Evolutionary conservation across 2,888 invertebrate species (phyloP), one percentile per base, ranked within the genome.

Genomic region (Lathronympha strigana): DNA sequence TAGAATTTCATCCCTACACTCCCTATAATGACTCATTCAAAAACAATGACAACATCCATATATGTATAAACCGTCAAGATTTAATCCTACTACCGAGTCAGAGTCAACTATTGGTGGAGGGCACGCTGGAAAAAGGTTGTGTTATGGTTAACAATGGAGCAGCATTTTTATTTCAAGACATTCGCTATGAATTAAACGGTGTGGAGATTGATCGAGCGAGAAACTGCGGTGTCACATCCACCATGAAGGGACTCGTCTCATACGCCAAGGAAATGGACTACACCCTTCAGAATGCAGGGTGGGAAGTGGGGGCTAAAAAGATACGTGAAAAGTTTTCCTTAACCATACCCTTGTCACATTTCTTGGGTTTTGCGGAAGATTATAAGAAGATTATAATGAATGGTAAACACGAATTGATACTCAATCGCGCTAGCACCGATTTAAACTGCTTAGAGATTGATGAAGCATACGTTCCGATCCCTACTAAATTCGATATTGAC

Each of bases 191-290:
- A 13, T 33, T 47, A 15, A 54, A 68, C 60, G 68, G 71, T 2
- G 55, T 71, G 8, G 69, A 68, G 45, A 66, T 71, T 31, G 69
- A 69, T 67, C 50, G 66, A 11, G 43, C 60, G 5, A 69, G 51
- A 61, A 68, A 71, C 33, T 60, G 55, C 11, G 71, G 71, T n/a
- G 63, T 71, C 8, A 71, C 69, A 1, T 55, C 68, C 19, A 69
- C 68, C 1, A 57, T 69, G 15, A 68, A 68, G 28, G 51, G 61
- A 2, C 43, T 53, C 2, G 31, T 63, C 21, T 50, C 38, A 9
- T 50, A 50, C 40, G n/a, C 25, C 19, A 40, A 45, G 19, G 55
- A 55, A 1, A 36, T 15, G 9, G 63, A 63, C 9, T 13, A 43
- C 9, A 25, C 28, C 0, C 5, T 54, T 11, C 28, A 62, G 25